Percentiles rank a stretch among this genome's conserved stretches.
These are phyloP conservation scores for Aurelia coerulea DNA, from an alignment of 30 jellyfish, hydroid and myxozoan species.

Conservation along the genomic window DNA sequence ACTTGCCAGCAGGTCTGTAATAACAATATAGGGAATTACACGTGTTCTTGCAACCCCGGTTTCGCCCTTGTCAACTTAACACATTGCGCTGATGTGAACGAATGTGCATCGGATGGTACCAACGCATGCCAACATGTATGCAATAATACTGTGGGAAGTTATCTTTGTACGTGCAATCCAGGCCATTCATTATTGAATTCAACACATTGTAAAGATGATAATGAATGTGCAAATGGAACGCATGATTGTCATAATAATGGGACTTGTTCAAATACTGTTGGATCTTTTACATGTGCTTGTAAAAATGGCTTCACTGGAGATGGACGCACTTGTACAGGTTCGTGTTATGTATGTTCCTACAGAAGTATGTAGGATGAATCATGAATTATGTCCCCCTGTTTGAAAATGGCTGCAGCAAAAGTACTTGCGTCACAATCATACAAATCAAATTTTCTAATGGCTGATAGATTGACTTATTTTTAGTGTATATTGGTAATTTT, in stretches of 20 bases:
- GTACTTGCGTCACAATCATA: no score
- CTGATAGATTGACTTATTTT: no score
- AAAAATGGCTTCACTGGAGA: no score
- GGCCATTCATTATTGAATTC: background rate
- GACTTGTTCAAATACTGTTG: no score
- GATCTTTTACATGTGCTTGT: no score
- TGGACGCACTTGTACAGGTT: no score
- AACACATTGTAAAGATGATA: slow-evolving; percentile 14
- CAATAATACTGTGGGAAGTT: slow-evolving; percentile 14
- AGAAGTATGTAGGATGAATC: no score
- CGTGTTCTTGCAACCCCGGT: slow-evolving; percentile 19
- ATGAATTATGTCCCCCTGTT: no score
- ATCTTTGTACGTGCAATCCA: background rate
- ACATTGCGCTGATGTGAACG: slow-evolving; percentile 10
- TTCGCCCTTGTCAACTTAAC: background rate
- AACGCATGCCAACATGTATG: slow-evolving; percentile 36
- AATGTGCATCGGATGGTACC: background rate
- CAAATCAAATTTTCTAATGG: no score
- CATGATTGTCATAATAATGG: background rate
- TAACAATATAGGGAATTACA: slow-evolving; percentile 13
- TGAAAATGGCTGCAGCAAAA: no score
- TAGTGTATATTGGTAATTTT: no score
- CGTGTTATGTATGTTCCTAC: no score
- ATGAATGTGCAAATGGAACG: slow-evolving; percentile 1
- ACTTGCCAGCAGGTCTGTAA: slow-evolving; percentile 34